Base-by-base conservation (phyloP, 1,140 invertebrate species). In the Rhysida immarginata region DNA sequence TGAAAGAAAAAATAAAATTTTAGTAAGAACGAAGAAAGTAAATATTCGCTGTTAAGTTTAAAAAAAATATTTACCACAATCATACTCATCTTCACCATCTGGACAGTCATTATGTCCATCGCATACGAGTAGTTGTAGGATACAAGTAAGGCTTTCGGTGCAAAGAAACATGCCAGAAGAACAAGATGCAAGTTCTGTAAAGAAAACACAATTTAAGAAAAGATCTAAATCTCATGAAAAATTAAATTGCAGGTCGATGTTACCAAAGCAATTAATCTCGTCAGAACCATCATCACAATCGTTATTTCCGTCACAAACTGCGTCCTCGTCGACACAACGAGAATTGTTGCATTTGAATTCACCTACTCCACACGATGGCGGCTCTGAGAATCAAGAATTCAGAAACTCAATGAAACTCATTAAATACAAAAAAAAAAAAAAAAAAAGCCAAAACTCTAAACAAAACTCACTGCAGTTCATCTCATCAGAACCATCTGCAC, bases 91-190 rank as follows among this genome's bases (percentile, higher is more conserved):
- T 11, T 63, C 56, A 25, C 57, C 57, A 56, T 68, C 64, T n/a
- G 35, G 56, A 55, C 67, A 68, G 62, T 82, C 73, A 1, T 24
- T 63, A 60, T 82, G 80, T 11, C 77, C 78, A 70, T 94, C 86
- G 69, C 88, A 92, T 11, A 81, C 67, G 79, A 80, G 80, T 26
- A 76, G 68, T 52, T 71, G 74, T 1, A 81, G 78, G 49, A 88
- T 79, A 69, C 87, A 90, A 18, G 77, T 74, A 26, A 80, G 79
- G 65, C 84, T 83, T 18, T 74, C 66, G n/a, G 73, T 69, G 61
- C 81, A 81, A 11, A 52, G 56, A 59, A 26, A 55, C 29, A 55
- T 59, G n/a, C 49, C 41, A 35, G 29, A 8, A 8, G 29, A 16
- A 16, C 29, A 35, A 8, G 29, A 8, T 5, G 29, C 5, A 35